Percentiles rank a stretch among this genome's conserved stretches.
phyloP scores from a whole-genome alignment of 1,140 invertebrate species.

The Nasonia vitripennis region DNA sequence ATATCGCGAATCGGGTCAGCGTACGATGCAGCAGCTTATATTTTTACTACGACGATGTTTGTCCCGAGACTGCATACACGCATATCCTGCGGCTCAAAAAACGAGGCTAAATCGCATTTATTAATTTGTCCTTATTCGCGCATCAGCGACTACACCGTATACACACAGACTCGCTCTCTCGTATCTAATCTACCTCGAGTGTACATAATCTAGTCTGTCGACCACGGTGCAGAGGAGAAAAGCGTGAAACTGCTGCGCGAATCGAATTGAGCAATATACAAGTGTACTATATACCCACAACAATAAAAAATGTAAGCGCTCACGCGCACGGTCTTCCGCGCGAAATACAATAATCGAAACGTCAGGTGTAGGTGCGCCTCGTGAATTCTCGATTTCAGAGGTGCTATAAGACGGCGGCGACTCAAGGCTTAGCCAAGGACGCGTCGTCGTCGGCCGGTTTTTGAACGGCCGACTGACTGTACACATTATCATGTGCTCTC shows the following conservation, averaged over 20 bases:
- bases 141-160: not conserved
- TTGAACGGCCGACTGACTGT: not conserved
- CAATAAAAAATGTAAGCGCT: not conserved
- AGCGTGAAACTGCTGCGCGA: not conserved
- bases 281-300: not conserved
- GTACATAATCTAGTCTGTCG: not conserved
- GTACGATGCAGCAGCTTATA: not conserved
- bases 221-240: not conserved
- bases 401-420: not conserved
- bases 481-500: not conserved
- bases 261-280: not conserved
- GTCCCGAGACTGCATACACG: not conserved
- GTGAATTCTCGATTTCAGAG: not conserved
- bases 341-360: not conserved
- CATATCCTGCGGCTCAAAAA: not conserved
- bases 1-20: too few species aligned
- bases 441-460: not conserved
- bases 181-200: not conserved
- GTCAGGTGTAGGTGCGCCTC: not conserved
- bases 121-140: slow-evolving; percentile 1
- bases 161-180: too few species aligned
- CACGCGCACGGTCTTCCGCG: not conserved
- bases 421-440: slow-evolving; percentile 9
- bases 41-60: not conserved
- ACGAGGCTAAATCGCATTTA: not conserved